Conservation (phyloP, 2,797 vertebrate genomes). For the Helostoma temminkii region DNA sequence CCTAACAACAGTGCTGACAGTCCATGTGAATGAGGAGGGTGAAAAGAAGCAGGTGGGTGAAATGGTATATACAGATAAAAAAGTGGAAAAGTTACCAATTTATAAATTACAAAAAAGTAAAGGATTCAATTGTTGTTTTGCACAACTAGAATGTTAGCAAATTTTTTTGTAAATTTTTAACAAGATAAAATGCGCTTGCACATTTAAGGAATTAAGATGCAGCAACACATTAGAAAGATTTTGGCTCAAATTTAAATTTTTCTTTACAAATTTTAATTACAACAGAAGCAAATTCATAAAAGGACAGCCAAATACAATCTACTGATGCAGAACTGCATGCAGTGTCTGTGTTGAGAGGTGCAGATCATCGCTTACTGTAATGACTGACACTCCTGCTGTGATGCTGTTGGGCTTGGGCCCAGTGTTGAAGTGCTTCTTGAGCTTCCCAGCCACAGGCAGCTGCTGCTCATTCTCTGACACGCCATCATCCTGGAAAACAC, state of each 20-base stretch:
- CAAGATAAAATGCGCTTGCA: neutral
- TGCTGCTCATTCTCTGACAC: constrained; percentile 91
- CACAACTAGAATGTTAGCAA: neutral
- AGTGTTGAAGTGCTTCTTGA: constrained; percentile 98
- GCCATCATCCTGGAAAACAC: constrained; percentile 88
- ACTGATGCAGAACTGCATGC: constrained; percentile 29
- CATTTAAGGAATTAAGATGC: neutral
- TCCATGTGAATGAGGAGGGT: constrained; percentile 57
- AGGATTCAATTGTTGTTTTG: constrained; percentile 4
- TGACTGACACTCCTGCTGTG: constrained; percentile 94
- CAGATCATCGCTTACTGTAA: constrained; percentile 90
- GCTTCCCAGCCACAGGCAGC: constrained; percentile 95
- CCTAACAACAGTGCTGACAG: constrained; percentile 90
- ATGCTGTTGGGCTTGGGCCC: constrained; percentile 91
- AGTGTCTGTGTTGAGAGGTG: constrained; percentile 12
- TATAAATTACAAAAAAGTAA: neutral
- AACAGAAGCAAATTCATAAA: constrained; percentile 20
- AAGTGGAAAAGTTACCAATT: neutral
- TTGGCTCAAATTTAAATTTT: constrained; percentile 6
- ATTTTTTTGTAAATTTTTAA: neutral
- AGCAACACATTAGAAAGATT: neutral
- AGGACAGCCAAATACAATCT: neutral
- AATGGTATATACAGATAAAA: constrained; percentile 25
- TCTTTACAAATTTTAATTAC: constrained; percentile 14
- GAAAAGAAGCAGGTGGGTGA: constrained; percentile 45